phyloP scores from a whole-genome alignment of 2,797 vertebrate genomes.

The Gadopsis bispinosus region DNA sequence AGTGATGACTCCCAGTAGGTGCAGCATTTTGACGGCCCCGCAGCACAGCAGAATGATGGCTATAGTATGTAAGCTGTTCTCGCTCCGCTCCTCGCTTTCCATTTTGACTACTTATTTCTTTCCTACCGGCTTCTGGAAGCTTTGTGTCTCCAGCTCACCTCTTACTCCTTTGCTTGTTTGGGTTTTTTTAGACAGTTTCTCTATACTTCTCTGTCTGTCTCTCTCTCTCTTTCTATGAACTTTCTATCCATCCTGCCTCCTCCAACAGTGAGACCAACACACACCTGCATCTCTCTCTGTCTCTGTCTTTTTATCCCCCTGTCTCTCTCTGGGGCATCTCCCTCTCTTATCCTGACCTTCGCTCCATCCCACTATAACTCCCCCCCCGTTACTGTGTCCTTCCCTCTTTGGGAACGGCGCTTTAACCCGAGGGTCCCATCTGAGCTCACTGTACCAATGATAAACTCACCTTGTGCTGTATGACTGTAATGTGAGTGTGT shows the following conservation, averaged over 20 bases:
- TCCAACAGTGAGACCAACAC: conserved; percentile 44
- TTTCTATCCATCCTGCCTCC: conserved; percentile 41
- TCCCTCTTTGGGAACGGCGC: conserved; percentile 56
- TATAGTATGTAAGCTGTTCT: conserved; percentile 77
- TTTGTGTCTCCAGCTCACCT: conserved; percentile 11
- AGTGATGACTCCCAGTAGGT: conserved; percentile 81
- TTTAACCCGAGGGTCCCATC: conserved; percentile 51
- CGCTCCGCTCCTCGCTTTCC: conserved; percentile 72
- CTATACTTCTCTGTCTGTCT: neutral
- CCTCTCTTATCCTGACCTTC: conserved; percentile 64
- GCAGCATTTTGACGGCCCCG: conserved; percentile 80
- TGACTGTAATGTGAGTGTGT: neutral
- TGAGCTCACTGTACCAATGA: conserved; percentile 53
- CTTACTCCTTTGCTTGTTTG: neutral
- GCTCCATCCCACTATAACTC: conserved; percentile 42
- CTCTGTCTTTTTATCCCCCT: conserved; percentile 68
- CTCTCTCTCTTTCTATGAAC: conserved; percentile 17
- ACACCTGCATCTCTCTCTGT: conserved; percentile 52
- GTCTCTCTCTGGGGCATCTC: conserved; percentile 57
- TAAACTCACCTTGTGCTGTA: conserved; percentile 55
- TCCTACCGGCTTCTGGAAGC: neutral
- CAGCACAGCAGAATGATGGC: conserved; percentile 80
- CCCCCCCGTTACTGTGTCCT: conserved; percentile 63
- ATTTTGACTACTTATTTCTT: conserved; percentile 49
- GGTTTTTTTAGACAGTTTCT: neutral